phyloP scores from a whole-genome alignment of 2,113 vertebrate genomes.

The Otolemur garnettii region DNA sequence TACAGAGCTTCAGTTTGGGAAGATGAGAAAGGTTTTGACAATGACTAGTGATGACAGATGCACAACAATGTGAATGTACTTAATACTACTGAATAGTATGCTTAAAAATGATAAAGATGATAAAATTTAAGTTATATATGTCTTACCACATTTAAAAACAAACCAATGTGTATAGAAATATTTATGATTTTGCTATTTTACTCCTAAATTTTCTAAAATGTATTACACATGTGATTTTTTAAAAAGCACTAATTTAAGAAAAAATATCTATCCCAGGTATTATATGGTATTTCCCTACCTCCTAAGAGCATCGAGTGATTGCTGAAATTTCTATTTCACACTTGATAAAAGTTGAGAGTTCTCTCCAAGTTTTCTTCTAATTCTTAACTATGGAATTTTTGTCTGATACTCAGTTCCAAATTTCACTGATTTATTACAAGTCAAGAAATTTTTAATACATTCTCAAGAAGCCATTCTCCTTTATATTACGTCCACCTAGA shows the following conservation, averaged over 20 bases:
- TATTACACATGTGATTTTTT: not conserved
- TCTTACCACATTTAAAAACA: not conserved
- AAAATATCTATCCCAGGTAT: not conserved
- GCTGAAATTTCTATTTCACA: not conserved
- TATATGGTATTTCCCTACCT: too few relatives aligned
- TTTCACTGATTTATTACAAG: not conserved
- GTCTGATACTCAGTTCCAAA: slow-evolving; percentile 19
- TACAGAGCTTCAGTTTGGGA: not conserved
- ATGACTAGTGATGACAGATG: not conserved
- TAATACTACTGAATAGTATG: not conserved
- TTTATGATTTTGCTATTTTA: not conserved
- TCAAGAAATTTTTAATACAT: not conserved
- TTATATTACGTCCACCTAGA: not conserved
- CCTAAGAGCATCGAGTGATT: too few relatives aligned
- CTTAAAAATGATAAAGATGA: not conserved
- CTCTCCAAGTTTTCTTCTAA: not conserved
- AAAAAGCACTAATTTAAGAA: slow-evolving; percentile 10
- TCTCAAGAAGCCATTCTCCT: not conserved
- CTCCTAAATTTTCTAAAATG: not conserved
- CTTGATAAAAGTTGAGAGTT: not conserved
- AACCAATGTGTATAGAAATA: not conserved
- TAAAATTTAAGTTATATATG: not conserved
- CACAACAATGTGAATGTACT: not conserved
- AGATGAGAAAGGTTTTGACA: not conserved
- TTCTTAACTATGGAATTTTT: not conserved